Evolutionary conservation across 2,113 vertebrate genomes (phyloP).

Genomic region (Catharus bicknelli): DNA sequence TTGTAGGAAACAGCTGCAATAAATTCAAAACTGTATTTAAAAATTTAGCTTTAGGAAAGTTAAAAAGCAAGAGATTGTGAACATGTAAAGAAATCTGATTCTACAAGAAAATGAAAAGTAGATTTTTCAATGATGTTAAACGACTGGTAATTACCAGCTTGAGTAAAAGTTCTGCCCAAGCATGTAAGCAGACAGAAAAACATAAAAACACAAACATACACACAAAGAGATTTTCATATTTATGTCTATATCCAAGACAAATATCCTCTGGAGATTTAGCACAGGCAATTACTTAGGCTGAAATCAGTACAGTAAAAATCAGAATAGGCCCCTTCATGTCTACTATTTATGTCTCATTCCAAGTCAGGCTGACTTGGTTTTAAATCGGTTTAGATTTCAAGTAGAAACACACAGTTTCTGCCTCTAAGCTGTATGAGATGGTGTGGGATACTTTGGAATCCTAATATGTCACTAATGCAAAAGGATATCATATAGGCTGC

Average conservation of each 20-base stretch:
- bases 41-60: not conserved
- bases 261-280: not conserved
- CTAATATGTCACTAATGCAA: not conserved
- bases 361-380: not conserved
- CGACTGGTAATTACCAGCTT: not conserved
- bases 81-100: not conserved
- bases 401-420: not conserved
- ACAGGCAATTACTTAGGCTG: not conserved
- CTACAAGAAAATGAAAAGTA: not conserved
- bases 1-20: not conserved
- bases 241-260: not conserved
- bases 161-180: not conserved
- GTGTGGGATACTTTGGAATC: not conserved
- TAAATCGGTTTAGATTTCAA: not conserved
- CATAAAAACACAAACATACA: not conserved
- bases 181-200: not conserved
- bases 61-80: not conserved
- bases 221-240: not conserved
- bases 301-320: not conserved
- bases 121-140: not conserved
- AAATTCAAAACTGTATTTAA: not conserved
- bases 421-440: not conserved
- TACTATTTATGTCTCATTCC: not conserved
- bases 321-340: not conserved
- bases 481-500: not conserved